Evolutionary conservation across 2,797 vertebrate species (phyloP).

Genomic region (Pipistrellus pipistrellus): DNA sequence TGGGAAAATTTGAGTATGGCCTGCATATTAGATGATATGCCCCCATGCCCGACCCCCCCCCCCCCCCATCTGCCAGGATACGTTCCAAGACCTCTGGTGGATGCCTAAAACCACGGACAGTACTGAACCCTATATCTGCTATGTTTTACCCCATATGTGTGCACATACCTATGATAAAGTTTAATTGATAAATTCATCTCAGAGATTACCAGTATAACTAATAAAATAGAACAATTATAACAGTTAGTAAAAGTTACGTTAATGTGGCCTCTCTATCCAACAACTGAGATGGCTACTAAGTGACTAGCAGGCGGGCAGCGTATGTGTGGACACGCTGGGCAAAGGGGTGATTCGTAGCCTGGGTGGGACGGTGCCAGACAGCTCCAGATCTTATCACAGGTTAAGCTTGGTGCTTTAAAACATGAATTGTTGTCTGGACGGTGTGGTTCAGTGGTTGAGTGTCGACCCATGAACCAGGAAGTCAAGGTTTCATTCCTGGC

Average conservation of each 20-base stretch:
- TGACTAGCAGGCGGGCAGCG: background rate
- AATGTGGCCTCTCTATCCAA: background rate
- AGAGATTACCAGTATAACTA: background rate
- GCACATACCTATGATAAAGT: background rate
- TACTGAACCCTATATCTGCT: background rate
- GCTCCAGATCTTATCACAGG: background rate
- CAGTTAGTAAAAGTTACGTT: background rate
- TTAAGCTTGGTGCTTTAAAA: background rate
- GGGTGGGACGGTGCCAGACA: background rate
- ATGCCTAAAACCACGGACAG: background rate
- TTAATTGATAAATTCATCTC: no score
- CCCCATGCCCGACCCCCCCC: background rate
- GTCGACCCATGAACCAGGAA: no score
- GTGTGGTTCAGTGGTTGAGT: no score
- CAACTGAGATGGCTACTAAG: background rate
- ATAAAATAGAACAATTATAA: background rate
- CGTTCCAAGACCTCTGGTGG: background rate
- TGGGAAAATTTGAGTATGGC: background rate
- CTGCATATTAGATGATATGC: background rate
- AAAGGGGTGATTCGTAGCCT: background rate
- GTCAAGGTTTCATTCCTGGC: no score
- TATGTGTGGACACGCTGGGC: background rate
- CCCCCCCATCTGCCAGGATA: background rate
- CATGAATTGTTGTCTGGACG: no score
- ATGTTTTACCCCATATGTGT: background rate